Conservation (phyloP, 2,888 invertebrate genomes). For the Blastobasis adustella region DNA sequence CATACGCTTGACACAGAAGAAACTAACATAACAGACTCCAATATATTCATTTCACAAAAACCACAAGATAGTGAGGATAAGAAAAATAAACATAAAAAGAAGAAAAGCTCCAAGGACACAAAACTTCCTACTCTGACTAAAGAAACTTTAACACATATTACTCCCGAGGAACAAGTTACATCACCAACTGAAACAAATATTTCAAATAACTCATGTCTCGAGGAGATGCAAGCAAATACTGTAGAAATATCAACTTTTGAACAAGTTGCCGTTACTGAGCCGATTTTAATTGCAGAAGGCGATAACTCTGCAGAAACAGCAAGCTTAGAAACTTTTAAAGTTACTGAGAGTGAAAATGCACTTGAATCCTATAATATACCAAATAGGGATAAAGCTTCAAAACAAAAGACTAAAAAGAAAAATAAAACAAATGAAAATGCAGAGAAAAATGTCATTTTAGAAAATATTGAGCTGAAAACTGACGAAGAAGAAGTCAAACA, state of each 20-base stretch:
- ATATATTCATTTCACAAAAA: background rate
- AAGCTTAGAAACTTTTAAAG: too few relatives aligned
- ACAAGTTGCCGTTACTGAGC: too few relatives aligned
- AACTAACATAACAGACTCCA: too few relatives aligned
- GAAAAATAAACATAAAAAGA: constrained; percentile 30
- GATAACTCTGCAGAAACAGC: too few relatives aligned
- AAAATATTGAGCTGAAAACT: constrained; percentile 10
- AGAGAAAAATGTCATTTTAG: constrained; percentile 17
- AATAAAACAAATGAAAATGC: constrained; percentile 30
- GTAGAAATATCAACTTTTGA: constrained; percentile 8
- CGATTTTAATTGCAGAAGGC: too few relatives aligned
- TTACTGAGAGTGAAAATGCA: too few relatives aligned
- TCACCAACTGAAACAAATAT: too few relatives aligned
- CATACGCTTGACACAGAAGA: too few relatives aligned
- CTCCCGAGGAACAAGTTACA: too few relatives aligned
- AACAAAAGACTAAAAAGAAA: constrained; percentile 38
- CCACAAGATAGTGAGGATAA: constrained; percentile 12
- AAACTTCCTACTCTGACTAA: background rate
- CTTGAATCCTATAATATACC: too few relatives aligned
- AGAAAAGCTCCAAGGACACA: constrained; percentile 28
- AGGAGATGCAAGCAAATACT: constrained; percentile 17
- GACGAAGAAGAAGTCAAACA: constrained; percentile 26
- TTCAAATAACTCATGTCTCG: background rate
- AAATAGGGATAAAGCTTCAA: constrained; percentile 18
- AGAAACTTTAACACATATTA: too few relatives aligned